Conservation (phyloP, 1,140 invertebrate species). For the Drosophila lowei region DNA sequence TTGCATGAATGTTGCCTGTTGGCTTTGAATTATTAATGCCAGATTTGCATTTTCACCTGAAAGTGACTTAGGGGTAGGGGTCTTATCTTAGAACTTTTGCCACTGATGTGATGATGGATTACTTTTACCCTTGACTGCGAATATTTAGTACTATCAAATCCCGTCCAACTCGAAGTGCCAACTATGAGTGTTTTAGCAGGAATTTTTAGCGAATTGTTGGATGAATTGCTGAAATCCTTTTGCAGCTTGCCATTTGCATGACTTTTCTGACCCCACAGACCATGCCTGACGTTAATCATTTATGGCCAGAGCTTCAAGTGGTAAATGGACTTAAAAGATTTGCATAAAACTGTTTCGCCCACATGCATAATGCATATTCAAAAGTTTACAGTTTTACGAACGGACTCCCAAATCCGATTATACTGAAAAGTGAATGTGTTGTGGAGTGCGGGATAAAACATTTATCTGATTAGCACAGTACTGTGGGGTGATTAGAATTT, state of each 20-base stretch:
- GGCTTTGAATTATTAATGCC: conserved; percentile 25
- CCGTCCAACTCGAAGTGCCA: too few species aligned
- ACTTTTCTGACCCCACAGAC: neutral
- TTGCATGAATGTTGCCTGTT: conserved; percentile 34
- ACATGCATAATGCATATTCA: conserved; percentile 64
- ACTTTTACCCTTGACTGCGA: neutral
- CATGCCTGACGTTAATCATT: conserved; percentile 52
- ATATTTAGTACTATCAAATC: too few species aligned
- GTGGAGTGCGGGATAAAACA: conserved; percentile 5
- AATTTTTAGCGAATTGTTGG: conserved; percentile 18
- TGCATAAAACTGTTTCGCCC: conserved; percentile 57
- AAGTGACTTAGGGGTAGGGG: too few species aligned
- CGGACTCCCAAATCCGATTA: conserved; percentile 29
- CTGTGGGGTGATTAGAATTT: neutral
- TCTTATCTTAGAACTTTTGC: too few species aligned
- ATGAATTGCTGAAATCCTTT: conserved; percentile 14
- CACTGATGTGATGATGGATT: conserved; percentile 7
- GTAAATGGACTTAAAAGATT: conserved; percentile 68
- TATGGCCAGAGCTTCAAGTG: conserved; percentile 59
- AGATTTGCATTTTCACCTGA: conserved; percentile 28
- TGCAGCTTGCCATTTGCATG: neutral
- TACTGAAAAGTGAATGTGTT: neutral
- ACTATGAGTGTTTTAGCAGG: neutral
- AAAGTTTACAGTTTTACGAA: conserved; percentile 16
- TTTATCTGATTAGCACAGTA: neutral